These are phyloP conservation scores for Takifugu rubripes DNA, from an alignment of 2,797 vertebrate genomes.

Conservation along the genomic window DNA sequence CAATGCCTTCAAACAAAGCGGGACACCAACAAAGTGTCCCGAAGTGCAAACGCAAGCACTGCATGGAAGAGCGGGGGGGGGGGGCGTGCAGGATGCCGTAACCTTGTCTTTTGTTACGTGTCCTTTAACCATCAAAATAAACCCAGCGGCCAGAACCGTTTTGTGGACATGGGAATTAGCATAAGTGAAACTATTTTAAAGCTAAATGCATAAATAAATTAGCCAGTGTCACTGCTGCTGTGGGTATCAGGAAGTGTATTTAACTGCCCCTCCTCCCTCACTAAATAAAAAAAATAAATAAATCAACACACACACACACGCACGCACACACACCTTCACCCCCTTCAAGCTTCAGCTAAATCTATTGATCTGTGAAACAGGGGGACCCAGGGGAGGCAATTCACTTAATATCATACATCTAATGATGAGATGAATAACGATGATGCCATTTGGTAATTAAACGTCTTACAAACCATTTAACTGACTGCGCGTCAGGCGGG, in stretches of 20 bases:
- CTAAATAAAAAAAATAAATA: no score
- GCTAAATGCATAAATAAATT: constrained; percentile 73
- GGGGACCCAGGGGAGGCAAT: constrained; percentile 87
- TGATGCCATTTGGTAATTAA: constrained; percentile 98
- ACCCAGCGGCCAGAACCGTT: constrained; percentile 59
- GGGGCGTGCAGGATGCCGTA: constrained; percentile 48
- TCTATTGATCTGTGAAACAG: constrained; percentile 98
- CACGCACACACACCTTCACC: constrained; percentile 7
- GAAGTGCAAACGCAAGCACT: constrained; percentile 68
- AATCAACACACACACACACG: not conserved
- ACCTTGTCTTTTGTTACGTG: constrained; percentile 71
- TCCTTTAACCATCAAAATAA: constrained; percentile 68
- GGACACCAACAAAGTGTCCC: constrained; percentile 68
- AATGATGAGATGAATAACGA: constrained; percentile 97
- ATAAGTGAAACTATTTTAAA: constrained; percentile 76
- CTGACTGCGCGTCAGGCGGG: constrained; percentile 83
- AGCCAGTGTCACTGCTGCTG: constrained; percentile 53
- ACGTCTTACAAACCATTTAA: constrained; percentile 95
- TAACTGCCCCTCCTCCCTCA: constrained; percentile 62
- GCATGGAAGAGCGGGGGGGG: constrained; percentile 30
- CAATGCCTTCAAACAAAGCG: constrained; percentile 70
- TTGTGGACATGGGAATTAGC: constrained; percentile 51
- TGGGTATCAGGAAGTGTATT: constrained; percentile 71
- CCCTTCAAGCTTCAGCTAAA: constrained; percentile 85
- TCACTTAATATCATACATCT: constrained; percentile 94